Percentiles rank a stretch among this genome's conserved stretches.
phyloP scores from a whole-genome alignment of 2,888 invertebrate genomes.

The Koerneria pararmatus region DNA sequence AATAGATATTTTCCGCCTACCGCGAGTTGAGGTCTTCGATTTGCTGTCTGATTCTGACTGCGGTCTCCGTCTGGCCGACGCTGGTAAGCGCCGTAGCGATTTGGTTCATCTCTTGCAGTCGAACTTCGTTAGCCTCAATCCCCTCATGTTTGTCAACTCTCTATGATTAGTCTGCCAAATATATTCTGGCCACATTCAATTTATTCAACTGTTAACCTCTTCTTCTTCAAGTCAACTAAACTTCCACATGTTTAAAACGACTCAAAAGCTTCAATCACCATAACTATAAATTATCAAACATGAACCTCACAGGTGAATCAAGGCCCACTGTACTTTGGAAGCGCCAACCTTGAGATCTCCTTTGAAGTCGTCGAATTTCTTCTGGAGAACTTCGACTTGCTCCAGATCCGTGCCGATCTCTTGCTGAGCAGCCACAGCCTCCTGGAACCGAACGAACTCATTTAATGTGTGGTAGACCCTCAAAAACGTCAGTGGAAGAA shows the following conservation, averaged over 20 bases:
- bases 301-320: constrained; percentile 37
- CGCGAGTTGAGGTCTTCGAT: constrained; percentile 66
- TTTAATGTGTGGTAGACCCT: background rate
- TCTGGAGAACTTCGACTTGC: constrained; percentile 96
- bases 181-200: background rate
- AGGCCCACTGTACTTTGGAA: too few relatives aligned
- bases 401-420: constrained; percentile 96
- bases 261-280: too few relatives aligned
- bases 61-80: constrained; percentile 95
- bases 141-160: constrained; percentile 64
- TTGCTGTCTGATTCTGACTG: constrained; percentile 94
- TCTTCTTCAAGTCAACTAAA: background rate
- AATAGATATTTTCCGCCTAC: too few relatives aligned
- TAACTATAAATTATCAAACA: background rate
- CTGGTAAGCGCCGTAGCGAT: constrained; percentile 89
- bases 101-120: constrained; percentile 97
- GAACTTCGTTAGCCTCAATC: constrained; percentile 71
- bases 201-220: background rate
- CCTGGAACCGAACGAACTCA: constrained; percentile 64
- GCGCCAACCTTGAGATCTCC: constrained; percentile 49
- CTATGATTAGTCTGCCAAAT: background rate
- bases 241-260: background rate
- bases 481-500: background rate
- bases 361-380: constrained; percentile 99
- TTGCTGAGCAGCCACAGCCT: constrained; percentile 91